Conservation (phyloP, 2,113 vertebrate species). For the Xiphophorus maculatus region DNA sequence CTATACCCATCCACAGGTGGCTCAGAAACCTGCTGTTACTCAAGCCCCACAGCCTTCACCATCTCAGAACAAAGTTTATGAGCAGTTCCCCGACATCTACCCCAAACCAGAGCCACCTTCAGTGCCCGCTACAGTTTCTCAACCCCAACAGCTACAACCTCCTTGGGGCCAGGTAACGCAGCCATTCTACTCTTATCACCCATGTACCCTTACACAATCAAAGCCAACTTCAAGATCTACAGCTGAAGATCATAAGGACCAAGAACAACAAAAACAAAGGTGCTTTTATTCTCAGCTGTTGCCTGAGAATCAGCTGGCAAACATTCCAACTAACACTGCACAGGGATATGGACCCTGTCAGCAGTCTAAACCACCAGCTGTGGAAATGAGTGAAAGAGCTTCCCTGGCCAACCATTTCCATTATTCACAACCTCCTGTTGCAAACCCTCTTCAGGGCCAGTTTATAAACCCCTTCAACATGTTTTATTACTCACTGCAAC, state of each 20-base stretch:
- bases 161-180: not conserved
- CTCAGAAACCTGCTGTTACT: not conserved
- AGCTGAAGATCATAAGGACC: not conserved
- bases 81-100: not conserved
- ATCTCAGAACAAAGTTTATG: not conserved
- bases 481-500: conserved; percentile 11
- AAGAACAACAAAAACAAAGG: conserved; percentile 3
- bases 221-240: not conserved
- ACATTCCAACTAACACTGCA: conserved; percentile 2
- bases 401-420: not conserved
- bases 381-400: not conserved
- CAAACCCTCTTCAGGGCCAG: not conserved
- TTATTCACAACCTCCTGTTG: not conserved
- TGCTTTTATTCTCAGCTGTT: not conserved
- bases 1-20: not conserved
- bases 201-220: not conserved
- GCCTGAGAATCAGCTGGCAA: not conserved
- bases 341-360: not conserved
- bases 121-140: not conserved
- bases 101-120: not conserved
- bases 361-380: not conserved
- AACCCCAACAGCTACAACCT: not conserved
- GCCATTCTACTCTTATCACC: not conserved
- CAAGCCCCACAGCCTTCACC: not conserved
- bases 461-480: not conserved